Base-by-base conservation (phyloP, 2,888 invertebrate species). In the Halictus quadricinctus region DNA sequence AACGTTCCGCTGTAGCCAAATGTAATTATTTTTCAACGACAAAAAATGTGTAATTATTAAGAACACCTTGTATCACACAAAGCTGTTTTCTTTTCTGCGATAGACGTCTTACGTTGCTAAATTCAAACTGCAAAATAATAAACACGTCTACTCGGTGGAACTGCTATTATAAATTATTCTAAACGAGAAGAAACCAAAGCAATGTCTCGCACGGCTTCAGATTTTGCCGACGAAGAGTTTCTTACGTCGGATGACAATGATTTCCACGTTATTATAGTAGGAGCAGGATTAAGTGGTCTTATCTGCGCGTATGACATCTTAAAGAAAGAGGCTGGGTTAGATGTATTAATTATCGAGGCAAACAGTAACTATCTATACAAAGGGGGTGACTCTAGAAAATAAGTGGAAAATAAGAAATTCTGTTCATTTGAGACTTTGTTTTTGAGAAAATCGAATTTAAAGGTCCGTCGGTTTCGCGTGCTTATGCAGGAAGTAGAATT, bases 221-320 rank as follows among this genome's bases (percentile, higher is more conserved):
- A 87, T 15, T 82, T 87, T 43, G n/a, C 6, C 1, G 80, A 85
- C 7, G 60, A 79, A 0, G 43, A 76, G 5, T 78, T 41, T 13
- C 46, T 78, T 43, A 72, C 43, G 21, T 66, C 75, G n/a, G 87
- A 90, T 46, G 70, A 75, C 25, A 88, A 88, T 73, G 90, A 93
- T 85, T 90, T 88, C 43, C 92, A 93, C 70, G 78, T 93, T 48
- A 82, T 93, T 60, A 91, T 93, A 25, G 80, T 93, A 54, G 93
- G 93, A 29, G 91, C 90, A 29, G 93, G 93, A 29, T 83, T 93
- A 74, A 88, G 91, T 36, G 93, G 93, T 12, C 90, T 93, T 12
- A 90, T 90, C 5, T 89, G 92, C 5, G 93, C 92, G 1, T 89
- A 92, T 69, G 86, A 88, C 73, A 90, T 92, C 76, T 83, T 93